Conservation (phyloP, 2,113 vertebrate genomes). For the Eclectus roratus region DNA sequence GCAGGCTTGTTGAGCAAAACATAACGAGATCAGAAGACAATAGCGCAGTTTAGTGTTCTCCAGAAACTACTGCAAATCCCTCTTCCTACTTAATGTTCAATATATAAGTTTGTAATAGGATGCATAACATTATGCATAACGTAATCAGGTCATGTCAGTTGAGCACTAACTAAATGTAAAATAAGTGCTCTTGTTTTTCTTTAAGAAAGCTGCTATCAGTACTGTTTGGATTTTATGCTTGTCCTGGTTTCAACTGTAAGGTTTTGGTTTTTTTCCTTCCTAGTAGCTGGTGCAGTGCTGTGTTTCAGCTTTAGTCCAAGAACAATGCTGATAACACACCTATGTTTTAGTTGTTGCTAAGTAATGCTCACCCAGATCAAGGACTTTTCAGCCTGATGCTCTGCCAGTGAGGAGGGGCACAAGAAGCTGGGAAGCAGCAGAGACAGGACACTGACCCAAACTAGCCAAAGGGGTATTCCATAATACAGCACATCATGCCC, state of each 20-base stretch:
- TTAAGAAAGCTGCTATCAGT: neutral
- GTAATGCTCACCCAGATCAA: neutral
- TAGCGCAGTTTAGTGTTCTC: neutral
- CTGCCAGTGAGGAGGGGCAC: neutral
- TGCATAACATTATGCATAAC: neutral
- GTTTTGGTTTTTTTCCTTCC: neutral
- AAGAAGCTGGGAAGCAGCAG: neutral
- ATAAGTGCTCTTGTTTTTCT: neutral
- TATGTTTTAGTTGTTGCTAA: neutral
- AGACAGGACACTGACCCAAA: neutral
- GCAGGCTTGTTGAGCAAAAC: neutral
- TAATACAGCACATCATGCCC: neutral
- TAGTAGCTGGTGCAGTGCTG: neutral
- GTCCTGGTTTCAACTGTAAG: neutral
- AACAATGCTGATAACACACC: neutral
- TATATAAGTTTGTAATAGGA: neutral
- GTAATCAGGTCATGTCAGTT: neutral
- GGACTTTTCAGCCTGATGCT: neutral
- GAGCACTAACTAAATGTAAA: neutral
- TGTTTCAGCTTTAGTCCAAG: neutral
- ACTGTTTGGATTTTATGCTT: neutral
- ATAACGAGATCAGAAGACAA: neutral
- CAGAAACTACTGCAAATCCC: neutral
- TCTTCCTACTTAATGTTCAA: neutral
- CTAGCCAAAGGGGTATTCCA: neutral